A percentile compares a stretch with the other conserved stretches of the same genome.
phyloP scores from a whole-genome alignment of 2,888 invertebrate genomes.

The Parascotia fuliginaria region DNA sequence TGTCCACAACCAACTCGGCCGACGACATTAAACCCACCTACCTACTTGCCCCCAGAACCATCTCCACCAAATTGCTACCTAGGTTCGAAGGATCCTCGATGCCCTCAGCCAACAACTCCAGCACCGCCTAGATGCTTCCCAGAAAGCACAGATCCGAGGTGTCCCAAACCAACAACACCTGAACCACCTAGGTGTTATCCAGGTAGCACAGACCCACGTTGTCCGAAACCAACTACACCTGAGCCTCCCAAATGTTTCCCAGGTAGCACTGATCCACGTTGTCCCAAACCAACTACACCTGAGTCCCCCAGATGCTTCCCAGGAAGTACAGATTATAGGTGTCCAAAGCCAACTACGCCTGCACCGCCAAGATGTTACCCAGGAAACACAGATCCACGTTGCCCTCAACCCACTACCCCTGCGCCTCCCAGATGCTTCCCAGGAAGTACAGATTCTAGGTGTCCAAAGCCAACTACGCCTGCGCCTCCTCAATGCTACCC shows the following conservation, averaged over 20 bases:
- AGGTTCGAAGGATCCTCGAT: conserved; percentile 59
- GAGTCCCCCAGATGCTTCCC: conserved; percentile 44
- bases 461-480: conserved; percentile 26
- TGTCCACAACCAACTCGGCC: conserved; percentile 32
- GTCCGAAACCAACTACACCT: conserved; percentile 53
- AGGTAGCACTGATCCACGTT: conserved; percentile 31
- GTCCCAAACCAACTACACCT: conserved; percentile 29
- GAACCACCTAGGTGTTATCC: conserved; percentile 43
- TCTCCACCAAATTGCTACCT: conserved; percentile 46
- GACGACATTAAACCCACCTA: conserved; percentile 27
- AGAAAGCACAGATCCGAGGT: conserved; percentile 59
- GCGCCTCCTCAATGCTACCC: conserved; percentile 13
- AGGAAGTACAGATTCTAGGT: conserved; percentile 35
- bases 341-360: conserved; percentile 43
- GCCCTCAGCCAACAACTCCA: conserved; percentile 49
- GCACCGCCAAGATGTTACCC: conserved; percentile 59
- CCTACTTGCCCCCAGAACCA: conserved; percentile 44
- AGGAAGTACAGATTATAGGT: conserved; percentile 46
- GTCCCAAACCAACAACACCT: conserved; percentile 31
- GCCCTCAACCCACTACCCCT: conserved; percentile 36
- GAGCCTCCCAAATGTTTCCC: conserved; percentile 31
- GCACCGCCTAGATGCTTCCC: conserved; percentile 46
- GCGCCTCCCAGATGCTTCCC: conserved; percentile 41
- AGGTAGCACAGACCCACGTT: conserved; percentile 61
- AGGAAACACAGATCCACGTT: conserved; percentile 2